Base-by-base conservation (phyloP, 1,140 invertebrate species). In the Atta colombica region DNA sequence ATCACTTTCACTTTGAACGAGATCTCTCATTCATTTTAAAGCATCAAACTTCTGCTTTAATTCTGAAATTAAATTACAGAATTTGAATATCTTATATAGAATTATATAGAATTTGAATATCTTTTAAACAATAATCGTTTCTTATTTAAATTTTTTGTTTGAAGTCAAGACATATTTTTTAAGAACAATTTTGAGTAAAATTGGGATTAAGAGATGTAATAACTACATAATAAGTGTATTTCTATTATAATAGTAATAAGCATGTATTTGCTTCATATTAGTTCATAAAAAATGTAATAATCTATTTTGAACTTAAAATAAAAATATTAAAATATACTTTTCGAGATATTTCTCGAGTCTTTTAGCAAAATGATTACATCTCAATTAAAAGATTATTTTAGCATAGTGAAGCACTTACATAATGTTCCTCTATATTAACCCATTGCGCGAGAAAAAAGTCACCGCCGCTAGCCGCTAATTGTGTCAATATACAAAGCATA, bases 391-490 rank as follows among this genome's bases (percentile, higher is more conserved):
- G 35, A 39, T 39, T 39, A 39, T 39, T 39, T 39, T 28, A 71
- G 21, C 4, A 39, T 39, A 63, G 60, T 21, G 4, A 61, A 21
- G 18, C 61, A 93, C 91, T 91, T 86, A 94, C 94, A 6, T 86
- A 92, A 60, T 92, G 77, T 85, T 96, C 94, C 91, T 96, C 95
- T 78, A 95, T 88, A 77, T 95, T 95, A 5, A 96, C 95, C 98
- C 98, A 98, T 84, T 96, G 95, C 3, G 97, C 96, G 0, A 98
- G 96, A 96, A 98, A 98, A 82, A 97, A 97, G 93, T 98, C 98
- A 89, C 97, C 96, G 18, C 96, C 95, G 28, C 97, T 97, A 14
- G 97, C 97, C 31, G 97, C 94, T 0, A 96, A 92, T 93, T 98
- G 97, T 0, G 97, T 96, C 0, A 96, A 25, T 3, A 98, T 71